Evolutionary conservation across 2,888 invertebrate species (phyloP).

Genomic region (Drosophila subsilvestris): DNA sequence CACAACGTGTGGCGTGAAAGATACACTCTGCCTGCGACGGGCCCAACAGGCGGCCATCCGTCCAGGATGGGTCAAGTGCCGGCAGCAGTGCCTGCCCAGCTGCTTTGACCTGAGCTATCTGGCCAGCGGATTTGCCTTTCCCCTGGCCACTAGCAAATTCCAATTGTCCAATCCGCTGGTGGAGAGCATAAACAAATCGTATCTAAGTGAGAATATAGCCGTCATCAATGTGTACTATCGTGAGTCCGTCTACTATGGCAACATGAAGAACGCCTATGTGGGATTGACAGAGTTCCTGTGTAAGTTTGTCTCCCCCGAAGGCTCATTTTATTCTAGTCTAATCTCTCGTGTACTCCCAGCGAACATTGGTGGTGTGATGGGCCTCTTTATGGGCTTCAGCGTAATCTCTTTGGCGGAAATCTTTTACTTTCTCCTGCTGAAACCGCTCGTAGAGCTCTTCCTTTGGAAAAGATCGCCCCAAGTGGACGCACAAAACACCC

Average conservation of each 20-base stretch:
- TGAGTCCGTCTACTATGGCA: conserved; percentile 89
- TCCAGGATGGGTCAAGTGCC: conserved; percentile 57
- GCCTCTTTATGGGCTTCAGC: conserved; percentile 91
- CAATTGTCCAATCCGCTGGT: conserved; percentile 65
- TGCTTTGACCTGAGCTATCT: conserved; percentile 90
- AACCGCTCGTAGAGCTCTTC: conserved; percentile 83
- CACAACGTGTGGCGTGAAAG: conserved; percentile 67
- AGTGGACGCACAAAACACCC: background rate
- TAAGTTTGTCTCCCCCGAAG: conserved; percentile 84
- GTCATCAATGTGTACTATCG: conserved; percentile 90
- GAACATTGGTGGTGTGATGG: conserved; percentile 91
- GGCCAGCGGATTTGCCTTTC: conserved; percentile 86
- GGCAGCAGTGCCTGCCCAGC: conserved; percentile 87
- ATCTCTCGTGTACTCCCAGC: conserved; percentile 85
- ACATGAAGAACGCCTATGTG: conserved; percentile 90
- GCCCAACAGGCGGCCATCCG: conserved; percentile 33
- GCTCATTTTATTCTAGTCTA: background rate
- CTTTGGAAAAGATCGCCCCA: conserved; percentile 48
- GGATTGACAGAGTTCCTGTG: conserved; percentile 93
- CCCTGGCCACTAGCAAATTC: conserved; percentile 70
- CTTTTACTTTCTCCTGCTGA: conserved; percentile 88
- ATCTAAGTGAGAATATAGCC: conserved; percentile 87
- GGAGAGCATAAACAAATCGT: conserved; percentile 62
- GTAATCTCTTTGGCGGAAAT: conserved; percentile 91
- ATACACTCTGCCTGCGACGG: conserved; percentile 52